Evolutionary conservation across 1,140 invertebrate species (phyloP).

Genomic region (Lepidotrigona ventralis): DNA sequence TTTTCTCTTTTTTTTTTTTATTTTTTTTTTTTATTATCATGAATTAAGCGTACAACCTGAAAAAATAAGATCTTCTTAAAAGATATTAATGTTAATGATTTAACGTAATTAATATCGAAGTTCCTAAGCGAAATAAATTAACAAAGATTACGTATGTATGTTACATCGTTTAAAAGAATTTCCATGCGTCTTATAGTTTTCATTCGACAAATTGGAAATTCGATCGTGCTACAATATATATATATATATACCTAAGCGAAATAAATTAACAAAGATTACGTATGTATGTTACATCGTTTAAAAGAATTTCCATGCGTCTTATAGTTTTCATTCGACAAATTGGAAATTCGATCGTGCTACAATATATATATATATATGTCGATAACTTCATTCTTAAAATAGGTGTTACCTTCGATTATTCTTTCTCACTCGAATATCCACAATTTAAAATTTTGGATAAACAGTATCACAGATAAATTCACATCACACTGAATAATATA

Average conservation of each 20-base stretch:
- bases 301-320: not conserved
- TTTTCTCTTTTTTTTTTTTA: too few relatives aligned
- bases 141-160: not conserved
- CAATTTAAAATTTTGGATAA: conserved; percentile 13
- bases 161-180: not conserved
- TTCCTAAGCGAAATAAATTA: not conserved
- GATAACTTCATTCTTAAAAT: conserved; percentile 23
- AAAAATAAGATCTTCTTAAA: not conserved
- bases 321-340: not conserved
- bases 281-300: not conserved
- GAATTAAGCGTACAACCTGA: not conserved
- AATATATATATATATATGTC: not conserved
- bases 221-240: not conserved
- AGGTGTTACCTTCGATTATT: conserved; percentile 31
- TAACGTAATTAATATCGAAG: not conserved
- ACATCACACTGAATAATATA: conserved; percentile 22
- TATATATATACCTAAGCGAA: not conserved
- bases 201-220: not conserved
- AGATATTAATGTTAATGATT: not conserved
- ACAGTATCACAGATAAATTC: conserved; percentile 29
- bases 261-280: not conserved
- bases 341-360: not conserved
- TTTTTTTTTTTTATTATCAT: not conserved
- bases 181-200: not conserved
- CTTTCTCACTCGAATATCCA: conserved; percentile 20